Evolutionary conservation across 2,113 vertebrate species (phyloP).

Genomic region (Prionailurus viverrinus): DNA sequence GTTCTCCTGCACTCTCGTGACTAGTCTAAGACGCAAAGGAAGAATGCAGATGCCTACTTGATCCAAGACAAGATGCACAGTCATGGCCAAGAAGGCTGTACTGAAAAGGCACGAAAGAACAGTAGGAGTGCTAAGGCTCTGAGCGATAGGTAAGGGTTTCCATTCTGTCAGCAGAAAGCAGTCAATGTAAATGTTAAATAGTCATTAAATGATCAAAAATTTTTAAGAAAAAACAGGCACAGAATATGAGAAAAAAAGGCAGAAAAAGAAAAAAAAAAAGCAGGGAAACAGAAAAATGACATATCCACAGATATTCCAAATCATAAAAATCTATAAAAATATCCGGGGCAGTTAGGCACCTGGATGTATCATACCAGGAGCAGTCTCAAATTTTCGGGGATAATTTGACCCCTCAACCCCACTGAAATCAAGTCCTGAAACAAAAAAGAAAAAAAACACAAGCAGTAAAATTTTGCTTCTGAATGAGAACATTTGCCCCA

Average conservation of each 20-base stretch:
- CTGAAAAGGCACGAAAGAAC: background rate
- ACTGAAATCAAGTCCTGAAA: constrained; percentile 96
- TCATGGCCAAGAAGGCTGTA: background rate
- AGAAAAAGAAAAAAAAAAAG: constrained; percentile 62
- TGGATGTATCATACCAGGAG: constrained; percentile 94
- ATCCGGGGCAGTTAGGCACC: constrained; percentile 89
- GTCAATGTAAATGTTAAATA: constrained; percentile 62
- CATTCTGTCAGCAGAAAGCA: constrained; percentile 77
- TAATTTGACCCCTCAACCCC: constrained; percentile 96
- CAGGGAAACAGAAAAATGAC: constrained; percentile 79
- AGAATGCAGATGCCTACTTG: background rate
- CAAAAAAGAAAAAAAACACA: constrained; percentile 86
- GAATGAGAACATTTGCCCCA: constrained; percentile 70
- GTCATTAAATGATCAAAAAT: constrained; percentile 68
- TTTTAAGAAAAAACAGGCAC: constrained; percentile 25
- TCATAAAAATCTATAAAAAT: constrained; percentile 81
- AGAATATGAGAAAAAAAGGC: constrained; percentile 60
- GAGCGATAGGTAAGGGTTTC: background rate
- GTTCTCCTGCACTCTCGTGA: background rate
- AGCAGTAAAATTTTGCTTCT: constrained; percentile 85
- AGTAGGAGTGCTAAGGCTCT: constrained; percentile 35
- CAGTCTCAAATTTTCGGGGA: constrained; percentile 95
- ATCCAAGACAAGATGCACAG: background rate
- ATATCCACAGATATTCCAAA: constrained; percentile 85
- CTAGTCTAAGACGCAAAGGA: constrained; percentile 2